phyloP scores from a whole-genome alignment of 30 jellyfish, hydroid and myxozoan species.

The Aurelia aurita complex sp. Pacific region DNA sequence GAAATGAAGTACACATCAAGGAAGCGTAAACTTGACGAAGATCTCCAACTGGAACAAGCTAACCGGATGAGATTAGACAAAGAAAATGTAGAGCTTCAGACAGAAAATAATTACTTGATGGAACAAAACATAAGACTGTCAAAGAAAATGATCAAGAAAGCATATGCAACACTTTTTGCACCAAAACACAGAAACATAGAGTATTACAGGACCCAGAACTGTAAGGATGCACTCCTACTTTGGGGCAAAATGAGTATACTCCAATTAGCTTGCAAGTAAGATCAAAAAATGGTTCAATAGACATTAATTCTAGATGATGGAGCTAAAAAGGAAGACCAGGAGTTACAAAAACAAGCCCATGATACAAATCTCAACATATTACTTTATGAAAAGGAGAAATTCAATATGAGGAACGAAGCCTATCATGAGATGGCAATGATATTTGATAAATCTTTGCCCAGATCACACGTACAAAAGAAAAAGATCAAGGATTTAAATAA shows the following conservation, averaged over 20 bases:
- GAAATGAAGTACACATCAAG: no score
- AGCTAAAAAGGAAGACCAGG: background rate
- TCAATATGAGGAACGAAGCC: no score
- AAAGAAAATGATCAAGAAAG: background rate
- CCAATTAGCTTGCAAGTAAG: no score
- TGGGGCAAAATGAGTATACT: background rate
- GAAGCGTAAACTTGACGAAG: no score
- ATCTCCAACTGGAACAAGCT: no score
- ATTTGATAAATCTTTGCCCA: no score
- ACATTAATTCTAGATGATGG: background rate
- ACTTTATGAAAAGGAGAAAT: background rate
- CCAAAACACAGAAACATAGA: background rate
- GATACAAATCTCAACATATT: background rate
- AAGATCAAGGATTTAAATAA: no score
- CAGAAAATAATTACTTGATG: background rate
- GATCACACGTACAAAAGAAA: no score
- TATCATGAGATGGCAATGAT: no score
- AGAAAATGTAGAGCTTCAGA: no score
- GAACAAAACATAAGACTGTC: background rate
- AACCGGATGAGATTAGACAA: no score
- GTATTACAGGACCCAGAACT: conserved; percentile 2
- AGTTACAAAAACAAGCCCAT: background rate
- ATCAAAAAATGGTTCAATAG: background rate
- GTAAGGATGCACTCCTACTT: background rate
- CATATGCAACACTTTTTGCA: background rate